These are phyloP conservation scores for Notocelia uddmanniana DNA, from an alignment of 2,888 invertebrate genomes.

Conservation along the genomic window DNA sequence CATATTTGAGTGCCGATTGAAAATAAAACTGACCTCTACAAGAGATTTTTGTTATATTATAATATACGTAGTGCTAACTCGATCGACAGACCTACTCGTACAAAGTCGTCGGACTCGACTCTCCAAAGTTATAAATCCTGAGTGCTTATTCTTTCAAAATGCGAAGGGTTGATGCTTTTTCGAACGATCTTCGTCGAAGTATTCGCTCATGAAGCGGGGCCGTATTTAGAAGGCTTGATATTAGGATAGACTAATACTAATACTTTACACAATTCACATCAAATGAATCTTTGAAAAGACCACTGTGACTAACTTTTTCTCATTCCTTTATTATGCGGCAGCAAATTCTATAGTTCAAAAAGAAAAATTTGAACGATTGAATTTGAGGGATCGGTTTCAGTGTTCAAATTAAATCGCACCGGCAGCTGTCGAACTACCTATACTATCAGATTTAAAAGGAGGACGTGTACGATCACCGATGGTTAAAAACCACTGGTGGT, in stretches of 20 bases:
- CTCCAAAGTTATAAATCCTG: not conserved
- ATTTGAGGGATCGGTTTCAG: too few relatives aligned
- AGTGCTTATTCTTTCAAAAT: not conserved
- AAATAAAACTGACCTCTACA: not conserved
- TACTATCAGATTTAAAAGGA: too few relatives aligned
- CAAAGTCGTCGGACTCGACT: too few relatives aligned
- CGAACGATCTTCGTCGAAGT: conserved; percentile 2
- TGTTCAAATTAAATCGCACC: too few relatives aligned
- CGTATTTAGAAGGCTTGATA: conserved; percentile 9
- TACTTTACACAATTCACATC: not conserved
- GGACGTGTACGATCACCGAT: too few relatives aligned
- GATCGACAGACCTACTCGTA: not conserved
- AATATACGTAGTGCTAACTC: not conserved
- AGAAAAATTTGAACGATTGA: too few relatives aligned
- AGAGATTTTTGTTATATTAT: too few relatives aligned
- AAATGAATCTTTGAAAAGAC: not conserved
- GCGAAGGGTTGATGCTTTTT: conserved; percentile 2
- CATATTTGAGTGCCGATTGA: too few relatives aligned
- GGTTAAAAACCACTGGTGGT: too few relatives aligned
- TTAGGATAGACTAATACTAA: not conserved
- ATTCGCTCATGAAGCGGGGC: not conserved
- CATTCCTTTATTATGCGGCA: too few relatives aligned
- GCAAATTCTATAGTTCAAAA: too few relatives aligned
- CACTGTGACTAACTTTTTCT: not conserved
- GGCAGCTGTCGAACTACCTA: too few relatives aligned